phyloP scores from a whole-genome alignment of 2,888 invertebrate species.

The Tipula lateralis region DNA sequence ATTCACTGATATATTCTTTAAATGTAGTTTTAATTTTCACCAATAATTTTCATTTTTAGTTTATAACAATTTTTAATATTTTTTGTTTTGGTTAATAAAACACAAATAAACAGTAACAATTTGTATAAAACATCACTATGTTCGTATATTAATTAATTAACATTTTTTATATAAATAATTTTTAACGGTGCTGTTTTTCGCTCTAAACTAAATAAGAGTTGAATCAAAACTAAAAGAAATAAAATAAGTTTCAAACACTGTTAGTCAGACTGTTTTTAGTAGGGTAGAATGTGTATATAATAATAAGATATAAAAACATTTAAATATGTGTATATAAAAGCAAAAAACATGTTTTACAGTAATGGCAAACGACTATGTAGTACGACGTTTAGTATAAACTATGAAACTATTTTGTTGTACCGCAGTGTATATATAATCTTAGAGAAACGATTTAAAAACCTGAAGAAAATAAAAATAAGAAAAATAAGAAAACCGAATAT shows the following conservation, averaged over 20 bases:
- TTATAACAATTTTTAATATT: not conserved
- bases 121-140: not conserved
- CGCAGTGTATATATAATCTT: not conserved
- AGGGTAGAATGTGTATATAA: not conserved
- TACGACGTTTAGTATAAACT: not conserved
- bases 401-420: not conserved
- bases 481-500: not conserved
- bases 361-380: not conserved
- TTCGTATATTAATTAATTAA: not conserved
- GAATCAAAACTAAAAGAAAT: not conserved
- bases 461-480: not conserved
- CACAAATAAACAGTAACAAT: not conserved
- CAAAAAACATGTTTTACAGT: slow-evolving; percentile 5
- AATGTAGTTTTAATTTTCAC: not conserved
- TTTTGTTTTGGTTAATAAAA: not conserved
- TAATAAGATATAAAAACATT: not conserved
- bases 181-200: not conserved
- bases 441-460: not conserved
- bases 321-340: not conserved
- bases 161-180: not conserved
- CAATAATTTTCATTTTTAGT: not conserved
- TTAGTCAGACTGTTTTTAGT: slow-evolving; percentile 7
- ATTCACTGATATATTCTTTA: not conserved
- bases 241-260: not conserved
- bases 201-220: not conserved